These are phyloP conservation scores for Morone saxatilis DNA, from an alignment of 2,113 vertebrate species.

Conservation along the genomic window DNA sequence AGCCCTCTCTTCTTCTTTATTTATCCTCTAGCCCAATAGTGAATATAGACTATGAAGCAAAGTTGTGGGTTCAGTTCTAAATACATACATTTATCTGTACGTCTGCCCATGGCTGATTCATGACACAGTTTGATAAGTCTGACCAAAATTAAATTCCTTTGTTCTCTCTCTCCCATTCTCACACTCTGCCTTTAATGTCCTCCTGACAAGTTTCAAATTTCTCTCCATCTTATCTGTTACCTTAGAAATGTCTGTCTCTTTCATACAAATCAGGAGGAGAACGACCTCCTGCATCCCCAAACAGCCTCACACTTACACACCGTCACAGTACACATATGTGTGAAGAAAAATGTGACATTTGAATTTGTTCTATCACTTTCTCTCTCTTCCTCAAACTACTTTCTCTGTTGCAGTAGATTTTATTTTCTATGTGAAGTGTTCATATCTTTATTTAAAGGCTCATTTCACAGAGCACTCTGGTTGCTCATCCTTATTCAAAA, in stretches of 20 bases:
- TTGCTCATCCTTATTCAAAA: no score
- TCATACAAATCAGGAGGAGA: no score
- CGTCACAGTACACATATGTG: not conserved
- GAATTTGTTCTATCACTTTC: not conserved
- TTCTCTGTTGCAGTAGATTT: no score
- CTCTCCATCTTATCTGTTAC: not conserved
- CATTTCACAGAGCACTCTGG: no score
- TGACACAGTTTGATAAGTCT: no score
- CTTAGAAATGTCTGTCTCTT: not conserved
- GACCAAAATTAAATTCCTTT: not conserved
- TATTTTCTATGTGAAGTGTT: no score
- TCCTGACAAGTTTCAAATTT: slow-evolving; percentile 12
- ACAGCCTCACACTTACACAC: not conserved
- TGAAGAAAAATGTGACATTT: not conserved
- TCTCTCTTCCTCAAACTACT: no score
- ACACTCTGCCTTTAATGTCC: not conserved
- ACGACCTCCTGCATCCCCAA: not conserved
- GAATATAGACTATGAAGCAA: not conserved
- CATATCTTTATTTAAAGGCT: no score
- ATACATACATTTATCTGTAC: no score
- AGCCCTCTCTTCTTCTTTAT: not conserved
- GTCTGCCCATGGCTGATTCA: no score
- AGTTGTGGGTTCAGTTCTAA: no score
- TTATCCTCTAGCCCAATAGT: not conserved
- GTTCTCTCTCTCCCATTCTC: not conserved